Conservation (phyloP, 2,888 invertebrate genomes). For the Ophion ellenae region DNA sequence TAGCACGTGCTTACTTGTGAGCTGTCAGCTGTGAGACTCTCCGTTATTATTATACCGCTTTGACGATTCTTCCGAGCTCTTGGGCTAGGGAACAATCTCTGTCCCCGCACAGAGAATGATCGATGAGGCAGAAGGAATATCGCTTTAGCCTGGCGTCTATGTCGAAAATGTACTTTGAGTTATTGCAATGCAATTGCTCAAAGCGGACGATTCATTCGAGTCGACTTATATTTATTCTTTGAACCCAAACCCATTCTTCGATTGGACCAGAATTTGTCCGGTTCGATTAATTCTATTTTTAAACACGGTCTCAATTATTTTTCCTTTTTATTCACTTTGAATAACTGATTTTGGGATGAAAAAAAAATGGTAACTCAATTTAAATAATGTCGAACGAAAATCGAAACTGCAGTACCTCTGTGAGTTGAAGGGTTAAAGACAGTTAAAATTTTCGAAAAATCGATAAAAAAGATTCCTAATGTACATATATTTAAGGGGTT, state of each 20-base stretch:
- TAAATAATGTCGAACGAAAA: neutral
- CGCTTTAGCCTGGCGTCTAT: neutral
- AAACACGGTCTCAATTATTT: neutral
- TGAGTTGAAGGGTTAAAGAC: too few species aligned
- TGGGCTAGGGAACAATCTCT: conserved; percentile 32
- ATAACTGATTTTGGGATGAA: too few species aligned
- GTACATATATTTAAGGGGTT: too few species aligned
- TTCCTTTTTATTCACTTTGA: neutral
- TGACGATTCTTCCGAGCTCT: conserved; percentile 22
- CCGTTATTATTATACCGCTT: conserved; percentile 35
- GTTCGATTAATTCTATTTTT: too few species aligned
- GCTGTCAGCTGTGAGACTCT: conserved; percentile 37
- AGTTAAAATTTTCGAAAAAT: too few species aligned
- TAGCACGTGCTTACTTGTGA: conserved; percentile 34
- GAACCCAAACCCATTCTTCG: too few species aligned
- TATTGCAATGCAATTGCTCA: neutral
- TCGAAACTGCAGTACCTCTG: too few species aligned
- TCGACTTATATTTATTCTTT: too few species aligned
- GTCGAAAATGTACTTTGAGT: neutral
- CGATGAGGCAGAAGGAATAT: neutral
- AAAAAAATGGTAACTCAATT: neutral
- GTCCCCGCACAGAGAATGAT: conserved; percentile 35
- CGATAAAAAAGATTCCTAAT: too few species aligned
- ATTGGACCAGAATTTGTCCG: too few species aligned
- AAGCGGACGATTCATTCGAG: neutral